These are phyloP conservation scores for Ictalurus punctatus DNA, from an alignment of 2,113 vertebrate species.

Conservation along the genomic window DNA sequence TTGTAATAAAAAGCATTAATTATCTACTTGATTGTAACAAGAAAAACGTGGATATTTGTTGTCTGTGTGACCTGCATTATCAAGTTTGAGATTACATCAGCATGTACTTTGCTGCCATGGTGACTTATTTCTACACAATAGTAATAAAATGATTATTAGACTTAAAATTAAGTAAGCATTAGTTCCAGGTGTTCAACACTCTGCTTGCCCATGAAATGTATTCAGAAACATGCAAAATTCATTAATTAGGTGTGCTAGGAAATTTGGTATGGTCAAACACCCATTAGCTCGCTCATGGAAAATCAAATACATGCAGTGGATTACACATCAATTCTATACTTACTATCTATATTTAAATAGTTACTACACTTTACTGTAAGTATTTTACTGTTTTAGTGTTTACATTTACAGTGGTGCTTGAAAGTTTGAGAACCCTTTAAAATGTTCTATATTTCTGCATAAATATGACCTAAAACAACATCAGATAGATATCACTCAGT, in stretches of 20 bases:
- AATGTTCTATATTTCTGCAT: too few relatives aligned
- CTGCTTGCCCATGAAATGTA: not conserved
- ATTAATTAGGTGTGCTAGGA: not conserved
- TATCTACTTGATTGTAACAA: constrained; percentile 76
- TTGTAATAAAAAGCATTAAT: constrained; percentile 90
- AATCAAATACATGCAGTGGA: not conserved
- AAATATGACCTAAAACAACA: too few relatives aligned
- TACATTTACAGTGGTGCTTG: not conserved
- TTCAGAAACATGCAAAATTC: not conserved
- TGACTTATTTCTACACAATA: not conserved
- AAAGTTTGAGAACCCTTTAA: too few relatives aligned
- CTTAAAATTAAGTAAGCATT: not conserved
- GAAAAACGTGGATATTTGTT: constrained; percentile 18
- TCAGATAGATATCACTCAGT: too few relatives aligned
- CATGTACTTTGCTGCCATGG: not conserved
- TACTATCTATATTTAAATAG: not conserved
- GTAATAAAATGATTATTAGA: not conserved
- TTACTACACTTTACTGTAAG: not conserved
- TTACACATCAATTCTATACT: not conserved
- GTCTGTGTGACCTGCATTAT: not conserved
- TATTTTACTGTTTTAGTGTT: not conserved
- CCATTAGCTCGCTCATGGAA: not conserved
- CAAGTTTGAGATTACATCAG: not conserved
- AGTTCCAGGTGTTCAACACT: not conserved
- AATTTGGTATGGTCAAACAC: not conserved